Evolutionary conservation across 2,113 vertebrate species (phyloP).

Genomic region (Cricetomys ansorgei): DNA sequence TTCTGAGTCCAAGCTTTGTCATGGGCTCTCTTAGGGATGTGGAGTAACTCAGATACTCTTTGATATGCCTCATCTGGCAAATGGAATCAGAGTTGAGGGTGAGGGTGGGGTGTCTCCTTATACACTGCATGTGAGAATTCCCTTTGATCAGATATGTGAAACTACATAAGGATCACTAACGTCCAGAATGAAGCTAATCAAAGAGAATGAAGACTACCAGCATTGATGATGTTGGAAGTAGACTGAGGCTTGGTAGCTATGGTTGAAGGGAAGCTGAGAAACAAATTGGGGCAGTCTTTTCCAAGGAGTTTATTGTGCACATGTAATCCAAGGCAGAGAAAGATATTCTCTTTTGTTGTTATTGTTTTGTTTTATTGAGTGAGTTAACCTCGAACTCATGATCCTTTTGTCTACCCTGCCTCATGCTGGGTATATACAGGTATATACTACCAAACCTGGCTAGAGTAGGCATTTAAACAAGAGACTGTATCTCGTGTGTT

Average conservation of each 20-base stretch:
- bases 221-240: background rate
- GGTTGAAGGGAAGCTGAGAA: background rate
- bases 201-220: background rate
- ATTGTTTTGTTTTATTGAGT: background rate
- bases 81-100: background rate
- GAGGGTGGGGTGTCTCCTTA: background rate
- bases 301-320: background rate
- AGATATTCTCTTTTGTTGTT: background rate
- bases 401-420: background rate
- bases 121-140: background rate
- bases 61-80: background rate
- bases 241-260: background rate
- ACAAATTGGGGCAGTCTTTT: background rate
- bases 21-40: background rate
- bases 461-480: slow-evolving; percentile 16
- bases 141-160: background rate
- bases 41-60: background rate
- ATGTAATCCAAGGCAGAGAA: background rate
- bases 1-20: background rate
- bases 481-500: background rate
- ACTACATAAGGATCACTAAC: background rate
- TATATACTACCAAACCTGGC: no score
- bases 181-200: background rate
- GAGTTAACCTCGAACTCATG: background rate
- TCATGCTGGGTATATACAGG: background rate